Conservation (phyloP, 2,113 vertebrate genomes). For the Percopsis transmontana region DNA sequence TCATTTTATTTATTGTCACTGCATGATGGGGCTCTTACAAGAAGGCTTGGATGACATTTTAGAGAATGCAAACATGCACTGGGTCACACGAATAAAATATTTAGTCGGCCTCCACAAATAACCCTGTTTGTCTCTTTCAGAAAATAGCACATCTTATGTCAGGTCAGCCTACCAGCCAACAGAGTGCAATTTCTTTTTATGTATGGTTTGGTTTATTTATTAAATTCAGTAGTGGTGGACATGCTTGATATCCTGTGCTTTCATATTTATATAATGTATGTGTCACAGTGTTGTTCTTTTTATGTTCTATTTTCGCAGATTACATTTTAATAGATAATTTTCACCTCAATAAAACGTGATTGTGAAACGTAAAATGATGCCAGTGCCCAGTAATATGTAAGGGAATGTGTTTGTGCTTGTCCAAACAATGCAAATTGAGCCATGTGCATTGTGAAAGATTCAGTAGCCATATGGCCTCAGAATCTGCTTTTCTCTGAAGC, state of each 20-base stretch:
- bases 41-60: conserved; percentile 35
- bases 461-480: conserved; percentile 66
- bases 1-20: no score
- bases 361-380: conserved; percentile 18
- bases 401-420: conserved; percentile 23
- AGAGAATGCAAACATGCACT: conserved; percentile 61
- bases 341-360: conserved; percentile 23
- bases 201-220: no score
- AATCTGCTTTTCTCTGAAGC: conserved; percentile 65
- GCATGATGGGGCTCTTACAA: conserved; percentile 21
- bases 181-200: neutral
- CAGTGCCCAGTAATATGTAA: conserved; percentile 8
- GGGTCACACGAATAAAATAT: conserved; percentile 76
- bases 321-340: neutral
- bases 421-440: conserved; percentile 33
- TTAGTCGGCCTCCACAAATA: conserved; percentile 73
- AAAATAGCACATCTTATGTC: conserved; percentile 23
- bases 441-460: conserved; percentile 68
- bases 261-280: neutral
- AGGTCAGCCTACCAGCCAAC: conserved; percentile 5
- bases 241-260: neutral
- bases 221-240: no score
- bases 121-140: conserved; percentile 45
- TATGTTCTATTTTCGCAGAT: no score
- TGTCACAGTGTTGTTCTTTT: neutral